A percentile compares a stretch with the other conserved stretches of the same genome.
These are phyloP conservation scores for Zaprionus kolodkinae DNA, from an alignment of 1,140 invertebrate species.

Conservation along the genomic window DNA sequence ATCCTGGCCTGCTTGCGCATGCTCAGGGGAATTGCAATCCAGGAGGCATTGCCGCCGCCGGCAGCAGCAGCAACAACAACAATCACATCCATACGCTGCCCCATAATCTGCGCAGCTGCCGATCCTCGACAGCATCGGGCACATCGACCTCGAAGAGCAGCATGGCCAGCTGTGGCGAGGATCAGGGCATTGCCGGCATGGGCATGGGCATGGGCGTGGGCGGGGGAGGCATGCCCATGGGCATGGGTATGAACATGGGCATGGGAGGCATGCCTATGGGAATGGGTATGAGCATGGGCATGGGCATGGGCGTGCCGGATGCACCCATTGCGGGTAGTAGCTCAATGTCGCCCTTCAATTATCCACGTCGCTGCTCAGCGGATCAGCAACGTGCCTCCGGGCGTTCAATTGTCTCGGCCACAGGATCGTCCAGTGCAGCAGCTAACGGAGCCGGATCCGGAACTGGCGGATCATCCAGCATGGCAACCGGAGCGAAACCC, in stretches of 20 bases:
- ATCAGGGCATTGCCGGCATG: slow-evolving; percentile 76
- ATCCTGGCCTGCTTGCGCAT: slow-evolving; percentile 26
- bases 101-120: slow-evolving; percentile 76
- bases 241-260: slow-evolving; percentile 18
- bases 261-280: slow-evolving; percentile 9
- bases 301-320: slow-evolving; percentile 16
- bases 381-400: slow-evolving; percentile 71
- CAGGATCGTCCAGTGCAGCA: not conserved
- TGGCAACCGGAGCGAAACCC: slow-evolving; percentile 77
- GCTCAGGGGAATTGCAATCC: slow-evolving; percentile 25
- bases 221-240: slow-evolving; percentile 19
- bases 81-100: slow-evolving; percentile 67
- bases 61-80: slow-evolving; percentile 29
- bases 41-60: not conserved
- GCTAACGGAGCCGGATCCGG: no score
- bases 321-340: slow-evolving; percentile 10
- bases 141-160: slow-evolving; percentile 81
- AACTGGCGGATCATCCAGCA: slow-evolving; percentile 14
- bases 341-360: slow-evolving; percentile 70
- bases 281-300: slow-evolving; percentile 16
- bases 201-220: slow-evolving; percentile 26
- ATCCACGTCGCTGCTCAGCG: slow-evolving; percentile 68
- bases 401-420: slow-evolving; percentile 53
- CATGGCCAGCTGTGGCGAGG: slow-evolving; percentile 77
- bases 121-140: slow-evolving; percentile 74